Conservation (phyloP, 1,140 invertebrate species). For the Formica exsecta region DNA sequence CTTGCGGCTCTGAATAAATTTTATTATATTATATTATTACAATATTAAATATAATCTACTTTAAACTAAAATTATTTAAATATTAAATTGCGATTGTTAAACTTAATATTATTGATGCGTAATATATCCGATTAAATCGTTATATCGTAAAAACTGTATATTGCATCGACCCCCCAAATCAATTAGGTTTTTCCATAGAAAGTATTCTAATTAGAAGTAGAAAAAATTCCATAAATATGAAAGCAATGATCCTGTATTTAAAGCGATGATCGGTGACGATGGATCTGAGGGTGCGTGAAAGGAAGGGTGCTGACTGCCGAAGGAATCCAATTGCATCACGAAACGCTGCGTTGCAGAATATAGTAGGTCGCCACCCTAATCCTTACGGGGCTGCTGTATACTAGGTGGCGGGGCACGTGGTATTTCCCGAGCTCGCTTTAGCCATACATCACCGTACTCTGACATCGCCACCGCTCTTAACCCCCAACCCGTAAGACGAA, state of each 20-base stretch:
- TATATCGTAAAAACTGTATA: not conserved
- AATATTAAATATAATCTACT: not conserved
- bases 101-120: not conserved
- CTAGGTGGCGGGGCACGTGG: constrained; percentile 76
- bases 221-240: constrained; percentile 29
- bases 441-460: constrained; percentile 80
- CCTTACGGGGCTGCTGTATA: constrained; percentile 65
- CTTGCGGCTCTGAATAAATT: not conserved
- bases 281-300: constrained; percentile 3
- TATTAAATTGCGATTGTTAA: not conserved
- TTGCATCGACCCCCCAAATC: not conserved
- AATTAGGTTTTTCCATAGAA: not conserved
- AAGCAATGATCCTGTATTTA: constrained; percentile 17
- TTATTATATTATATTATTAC: constrained; percentile 17
- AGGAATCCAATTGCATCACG: constrained; percentile 63
- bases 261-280: constrained; percentile 24
- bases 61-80: not conserved
- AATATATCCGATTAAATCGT: not conserved
- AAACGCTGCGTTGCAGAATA: constrained; percentile 65
- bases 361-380: constrained; percentile 74
- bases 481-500: constrained; percentile 55
- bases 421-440: constrained; percentile 73
- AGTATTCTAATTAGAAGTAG: not conserved
- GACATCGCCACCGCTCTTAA: constrained; percentile 75
- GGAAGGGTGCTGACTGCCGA: constrained; percentile 39